Evolutionary conservation across 2,888 invertebrate genomes (phyloP), one percentile per base, ranked within the genome.

Genomic region (Listrodromus nycthemerus): DNA sequence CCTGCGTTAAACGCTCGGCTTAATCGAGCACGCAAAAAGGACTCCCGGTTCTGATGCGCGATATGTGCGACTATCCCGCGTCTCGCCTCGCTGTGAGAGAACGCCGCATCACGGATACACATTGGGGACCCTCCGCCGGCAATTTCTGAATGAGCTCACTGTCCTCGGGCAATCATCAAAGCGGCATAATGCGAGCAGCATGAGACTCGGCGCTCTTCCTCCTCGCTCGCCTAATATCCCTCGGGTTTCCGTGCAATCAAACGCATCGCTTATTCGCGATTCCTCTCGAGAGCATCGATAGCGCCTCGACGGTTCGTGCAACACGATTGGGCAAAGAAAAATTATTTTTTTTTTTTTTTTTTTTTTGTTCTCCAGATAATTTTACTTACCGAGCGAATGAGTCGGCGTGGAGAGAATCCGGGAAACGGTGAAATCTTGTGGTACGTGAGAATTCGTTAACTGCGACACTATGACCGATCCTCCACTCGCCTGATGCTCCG

Each of bases 371-470:
- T 16, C 13, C 3, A 55, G 24, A 24, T 55, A 24, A 55, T 58
- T 19, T 45, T 27, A 86, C 87, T 88, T 89, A 93, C 93, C 93
- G 19, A 92, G 79, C n/a, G 86, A 87, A 80, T 92, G 90, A 76
- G 89, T 90, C 24, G 92, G 87, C 4, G 92, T 92, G 16, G 93
- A 90, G 10, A 93, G 82, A 2, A 93, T 85, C 3, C 93, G 88
- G n/a, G 93, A 93, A 41, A 93, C 93, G 2, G 93, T 93, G 80
- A 93, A 93, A 85, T 93, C 93, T 82, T 93, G 93, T 8, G 93
- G 92, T 27, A 90, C 85, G 71, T 93, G 93, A n/a, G 90, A 87
- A 87, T 88, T 91, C 24, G 87, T 77, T 21, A 89, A 86, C 70
- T 92, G 92, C 2, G 91, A 87, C 66, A 88, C 88, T 83, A 91